Evolutionary conservation across 2,888 invertebrate genomes (phyloP), one percentile per base, ranked within the genome.

Genomic region (Artemia sinica): DNA sequence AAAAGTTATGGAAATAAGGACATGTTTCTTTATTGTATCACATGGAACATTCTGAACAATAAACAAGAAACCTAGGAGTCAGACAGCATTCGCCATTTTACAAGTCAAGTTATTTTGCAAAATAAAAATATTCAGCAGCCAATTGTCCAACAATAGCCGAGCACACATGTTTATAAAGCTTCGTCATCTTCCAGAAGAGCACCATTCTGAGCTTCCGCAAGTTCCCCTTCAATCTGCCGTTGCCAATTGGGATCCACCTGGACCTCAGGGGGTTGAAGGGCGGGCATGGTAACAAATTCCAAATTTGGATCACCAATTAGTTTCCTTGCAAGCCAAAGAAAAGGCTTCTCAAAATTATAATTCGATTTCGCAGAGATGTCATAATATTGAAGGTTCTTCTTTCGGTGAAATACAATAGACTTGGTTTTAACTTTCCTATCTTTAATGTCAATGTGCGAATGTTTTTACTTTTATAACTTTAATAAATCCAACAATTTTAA

Each of bases 381-480:
- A 74, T 84, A 84, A 78, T 84, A 84, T 81, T 83, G 96, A 72
- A 97, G 82, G 79, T 97, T 97, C 86, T 98, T 98, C 85, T 98
- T 97, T 75, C 98, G 85, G 79, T 98, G 98, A 81, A 98, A 98
- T 12, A 96, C 93, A 78, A 98, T 98, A 76, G 93, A 89, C 83
- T 98, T 98, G 68, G 98, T 97, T 81, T 98, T 98, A 72, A 98
- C 98, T 85, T 98, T 98, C 75, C 98, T 87, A 80, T 99, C 98
- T 79, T 98, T 99, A 77, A 98, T 95, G 77, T 98, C 98, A n/a
- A n/a, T n/a, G n/a, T n/a, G n/a, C n/a, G n/a, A n/a, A n/a, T n/a
- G n/a, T n/a, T n/a, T n/a, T n/a, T n/a, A n/a, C n/a, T n/a, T n/a
- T n/a, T n/a, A n/a, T n/a, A n/a, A n/a, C n/a, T n/a, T n/a, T n/a